These are phyloP conservation scores for Camptogramma bilineatum DNA, from an alignment of 2,888 invertebrate genomes.

Conservation along the genomic window DNA sequence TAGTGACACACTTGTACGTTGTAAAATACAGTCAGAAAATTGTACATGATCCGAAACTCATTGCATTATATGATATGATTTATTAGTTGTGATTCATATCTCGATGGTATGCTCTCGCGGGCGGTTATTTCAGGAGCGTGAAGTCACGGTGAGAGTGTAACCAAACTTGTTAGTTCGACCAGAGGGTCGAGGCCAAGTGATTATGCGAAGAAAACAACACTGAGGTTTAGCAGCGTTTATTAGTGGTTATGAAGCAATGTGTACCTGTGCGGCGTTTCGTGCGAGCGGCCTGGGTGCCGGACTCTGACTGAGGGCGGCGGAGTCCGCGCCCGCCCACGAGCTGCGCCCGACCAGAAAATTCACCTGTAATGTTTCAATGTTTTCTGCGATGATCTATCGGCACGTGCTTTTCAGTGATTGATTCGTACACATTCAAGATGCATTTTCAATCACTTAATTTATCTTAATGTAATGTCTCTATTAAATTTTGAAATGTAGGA, in stretches of 20 bases:
- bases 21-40: not conserved
- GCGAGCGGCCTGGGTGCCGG: conserved; percentile 82
- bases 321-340: conserved; percentile 69
- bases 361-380: conserved; percentile 76
- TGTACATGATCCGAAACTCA: conserved; percentile 8
- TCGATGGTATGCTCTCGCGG: conserved; percentile 37
- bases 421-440: conserved; percentile 42
- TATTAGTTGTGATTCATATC: conserved; percentile 25
- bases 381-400: conserved; percentile 54
- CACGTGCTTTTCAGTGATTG: conserved; percentile 46
- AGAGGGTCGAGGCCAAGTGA: conserved; percentile 68
- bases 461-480: not conserved
- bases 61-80: conserved; percentile 14
- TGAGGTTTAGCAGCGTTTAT: conserved; percentile 71
- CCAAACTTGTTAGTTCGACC: conserved; percentile 73
- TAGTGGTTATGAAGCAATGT: conserved; percentile 76
- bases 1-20: conserved; percentile 19
- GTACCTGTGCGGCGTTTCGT: conserved; percentile 84
- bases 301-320: conserved; percentile 72
- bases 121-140: conserved; percentile 76
- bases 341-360: conserved; percentile 56
- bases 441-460: not conserved
- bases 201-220: conserved; percentile 66
- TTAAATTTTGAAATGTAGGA: not conserved
- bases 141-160: conserved; percentile 78